Conservation (phyloP, 23 tunicate genomes). For the Botrylloides violaceus region DNA sequence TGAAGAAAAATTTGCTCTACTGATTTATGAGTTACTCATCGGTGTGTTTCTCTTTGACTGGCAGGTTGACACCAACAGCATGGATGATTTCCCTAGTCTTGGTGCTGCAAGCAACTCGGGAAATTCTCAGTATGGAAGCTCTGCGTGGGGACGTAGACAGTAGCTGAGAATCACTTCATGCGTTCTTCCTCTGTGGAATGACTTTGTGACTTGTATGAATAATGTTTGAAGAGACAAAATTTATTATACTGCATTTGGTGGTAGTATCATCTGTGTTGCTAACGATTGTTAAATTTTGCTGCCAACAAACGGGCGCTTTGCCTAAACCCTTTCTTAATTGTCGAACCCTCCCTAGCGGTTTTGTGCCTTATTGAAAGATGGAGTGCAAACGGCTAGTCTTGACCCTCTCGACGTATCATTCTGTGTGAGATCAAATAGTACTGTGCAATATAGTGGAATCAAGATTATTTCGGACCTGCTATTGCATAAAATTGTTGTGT, state of each 20-base stretch:
- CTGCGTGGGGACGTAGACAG: conserved; percentile 23
- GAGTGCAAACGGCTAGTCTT: not conserved
- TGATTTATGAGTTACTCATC: not conserved
- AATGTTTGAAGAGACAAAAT: conserved; percentile 1
- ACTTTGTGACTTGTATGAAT: not conserved
- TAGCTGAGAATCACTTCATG: no score
- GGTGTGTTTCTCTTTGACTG: not conserved
- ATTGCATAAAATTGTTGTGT: not conserved
- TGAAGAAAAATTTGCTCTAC: not conserved
- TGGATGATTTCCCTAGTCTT: conserved; percentile 92
- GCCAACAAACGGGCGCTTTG: not conserved
- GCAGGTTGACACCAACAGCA: conserved; percentile 90
- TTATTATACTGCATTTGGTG: not conserved
- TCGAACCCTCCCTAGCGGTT: not conserved
- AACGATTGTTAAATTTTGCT: not conserved
- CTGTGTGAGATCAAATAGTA: conserved; percentile 4
- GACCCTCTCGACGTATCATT: not conserved
- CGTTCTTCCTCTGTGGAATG: not conserved
- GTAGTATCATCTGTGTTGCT: conserved; percentile 3
- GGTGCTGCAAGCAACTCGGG: conserved; percentile 28
- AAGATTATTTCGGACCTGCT: not conserved
- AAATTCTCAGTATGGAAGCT: not conserved
- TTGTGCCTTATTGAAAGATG: not conserved
- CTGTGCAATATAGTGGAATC: conserved; percentile 19
- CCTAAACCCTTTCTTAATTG: not conserved